Percentiles rank a stretch among this genome's conserved stretches.
Evolutionary conservation across 2,113 vertebrate species (phyloP).

Genomic region (Caracal caracal): DNA sequence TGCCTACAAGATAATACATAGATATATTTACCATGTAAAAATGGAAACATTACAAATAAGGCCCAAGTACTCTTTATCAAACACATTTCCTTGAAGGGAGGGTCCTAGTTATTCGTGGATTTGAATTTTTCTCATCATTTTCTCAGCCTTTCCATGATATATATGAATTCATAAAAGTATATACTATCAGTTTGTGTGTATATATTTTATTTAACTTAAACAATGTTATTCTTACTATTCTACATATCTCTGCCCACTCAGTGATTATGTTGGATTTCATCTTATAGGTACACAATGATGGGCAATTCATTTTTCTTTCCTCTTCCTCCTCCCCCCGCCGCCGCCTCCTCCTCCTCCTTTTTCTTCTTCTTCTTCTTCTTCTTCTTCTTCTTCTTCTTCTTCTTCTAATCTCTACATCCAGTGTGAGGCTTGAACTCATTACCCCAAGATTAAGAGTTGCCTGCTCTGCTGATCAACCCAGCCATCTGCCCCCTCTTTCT

Average conservation of each 20-base stretch:
- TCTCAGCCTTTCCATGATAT: neutral
- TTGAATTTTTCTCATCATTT: neutral
- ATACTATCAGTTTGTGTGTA: neutral
- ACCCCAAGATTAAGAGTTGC: neutral
- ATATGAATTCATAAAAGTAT: neutral
- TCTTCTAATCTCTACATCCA: neutral
- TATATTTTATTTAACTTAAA: neutral
- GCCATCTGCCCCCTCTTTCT: neutral
- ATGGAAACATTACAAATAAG: neutral
- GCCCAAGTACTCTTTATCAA: neutral
- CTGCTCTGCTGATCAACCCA: neutral
- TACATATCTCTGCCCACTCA: neutral
- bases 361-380: neutral
- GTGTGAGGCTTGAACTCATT: neutral
- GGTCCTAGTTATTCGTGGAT: neutral
- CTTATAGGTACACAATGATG: neutral
- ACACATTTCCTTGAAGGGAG: neutral
- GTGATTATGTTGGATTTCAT: neutral
- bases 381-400: too few relatives aligned
- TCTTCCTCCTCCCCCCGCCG: too few relatives aligned
- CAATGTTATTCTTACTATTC: neutral
- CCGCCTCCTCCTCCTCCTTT: fast-evolving
- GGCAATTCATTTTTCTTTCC: neutral
- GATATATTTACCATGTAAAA: neutral
- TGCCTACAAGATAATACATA: neutral